Evolutionary conservation across 2,113 vertebrate species (phyloP).

Genomic region (Chloebia gouldiae): DNA sequence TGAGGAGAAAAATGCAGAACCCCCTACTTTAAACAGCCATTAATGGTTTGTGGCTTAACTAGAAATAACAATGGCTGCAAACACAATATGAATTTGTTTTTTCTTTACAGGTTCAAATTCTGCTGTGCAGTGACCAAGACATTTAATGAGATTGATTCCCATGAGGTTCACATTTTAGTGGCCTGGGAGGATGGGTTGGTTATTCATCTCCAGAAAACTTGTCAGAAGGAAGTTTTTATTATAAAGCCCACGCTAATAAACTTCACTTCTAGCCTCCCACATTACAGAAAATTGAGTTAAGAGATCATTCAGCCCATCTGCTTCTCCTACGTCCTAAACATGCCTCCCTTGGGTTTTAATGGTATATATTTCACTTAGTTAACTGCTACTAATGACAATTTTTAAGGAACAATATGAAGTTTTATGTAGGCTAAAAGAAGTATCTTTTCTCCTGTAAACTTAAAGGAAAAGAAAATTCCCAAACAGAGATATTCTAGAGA

Average conservation of each 20-base stretch:
- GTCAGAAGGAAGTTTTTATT: not conserved
- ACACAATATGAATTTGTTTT: not conserved
- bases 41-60: conserved; percentile 25
- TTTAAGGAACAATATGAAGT: not conserved
- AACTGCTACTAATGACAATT: not conserved
- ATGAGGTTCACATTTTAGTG: not conserved
- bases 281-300: not conserved
- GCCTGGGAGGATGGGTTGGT: not conserved
- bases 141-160: not conserved
- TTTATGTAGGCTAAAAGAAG: not conserved
- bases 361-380: not conserved
- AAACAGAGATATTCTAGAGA: not conserved
- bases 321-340: not conserved
- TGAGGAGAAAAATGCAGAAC: not conserved
- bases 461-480: not conserved
- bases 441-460: not conserved
- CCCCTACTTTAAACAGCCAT: not conserved
- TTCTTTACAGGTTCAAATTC: not conserved
- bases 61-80: conserved; percentile 24
- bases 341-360: not conserved
- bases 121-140: not conserved
- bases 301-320: conserved; percentile 11
- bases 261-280: not conserved
- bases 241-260: not conserved
- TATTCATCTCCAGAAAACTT: not conserved